A percentile compares a stretch with the other conserved stretches of the same genome.
Evolutionary conservation across 2,113 vertebrate species (phyloP).

Genomic region (Oxyura jamaicensis): DNA sequence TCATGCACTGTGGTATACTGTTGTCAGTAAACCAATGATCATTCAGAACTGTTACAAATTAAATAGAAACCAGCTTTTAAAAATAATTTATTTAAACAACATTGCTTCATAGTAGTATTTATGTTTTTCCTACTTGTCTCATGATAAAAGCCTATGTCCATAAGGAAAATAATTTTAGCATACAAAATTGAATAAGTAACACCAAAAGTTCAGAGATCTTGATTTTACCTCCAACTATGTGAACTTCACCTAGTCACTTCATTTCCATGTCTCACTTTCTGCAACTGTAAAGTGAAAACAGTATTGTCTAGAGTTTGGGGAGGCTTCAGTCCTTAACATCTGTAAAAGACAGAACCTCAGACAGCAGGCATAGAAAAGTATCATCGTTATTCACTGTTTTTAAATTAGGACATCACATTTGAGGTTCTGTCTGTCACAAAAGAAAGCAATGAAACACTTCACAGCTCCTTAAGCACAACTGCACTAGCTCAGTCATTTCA

Average conservation of each 20-base stretch:
- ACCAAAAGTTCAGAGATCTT: not conserved
- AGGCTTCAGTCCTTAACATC: not conserved
- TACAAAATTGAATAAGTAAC: not conserved
- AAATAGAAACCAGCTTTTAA: not conserved
- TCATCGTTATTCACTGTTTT: not conserved
- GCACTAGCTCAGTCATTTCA: not conserved
- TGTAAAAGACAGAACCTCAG: conserved; percentile 7
- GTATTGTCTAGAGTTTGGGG: not conserved
- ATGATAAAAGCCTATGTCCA: not conserved
- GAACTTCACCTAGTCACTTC: not conserved
- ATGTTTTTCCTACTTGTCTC: conserved; percentile 9
- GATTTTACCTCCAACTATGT: not conserved
- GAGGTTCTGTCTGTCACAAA: conserved; percentile 6
- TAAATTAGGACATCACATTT: conserved; percentile 31
- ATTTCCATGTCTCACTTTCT: not conserved
- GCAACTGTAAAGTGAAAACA: not conserved
- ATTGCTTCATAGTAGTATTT: not conserved
- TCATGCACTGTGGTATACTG: conserved; percentile 1
- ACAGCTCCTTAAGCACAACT: not conserved
- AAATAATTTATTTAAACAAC: not conserved
- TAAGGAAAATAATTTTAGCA: not conserved
- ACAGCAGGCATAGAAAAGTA: not conserved
- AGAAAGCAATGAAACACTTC: not conserved
- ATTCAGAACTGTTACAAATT: conserved; percentile 8
- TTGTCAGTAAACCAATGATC: not conserved